Conservation (phyloP, 2,113 vertebrate species). For the Dipodomys spectabilis region DNA sequence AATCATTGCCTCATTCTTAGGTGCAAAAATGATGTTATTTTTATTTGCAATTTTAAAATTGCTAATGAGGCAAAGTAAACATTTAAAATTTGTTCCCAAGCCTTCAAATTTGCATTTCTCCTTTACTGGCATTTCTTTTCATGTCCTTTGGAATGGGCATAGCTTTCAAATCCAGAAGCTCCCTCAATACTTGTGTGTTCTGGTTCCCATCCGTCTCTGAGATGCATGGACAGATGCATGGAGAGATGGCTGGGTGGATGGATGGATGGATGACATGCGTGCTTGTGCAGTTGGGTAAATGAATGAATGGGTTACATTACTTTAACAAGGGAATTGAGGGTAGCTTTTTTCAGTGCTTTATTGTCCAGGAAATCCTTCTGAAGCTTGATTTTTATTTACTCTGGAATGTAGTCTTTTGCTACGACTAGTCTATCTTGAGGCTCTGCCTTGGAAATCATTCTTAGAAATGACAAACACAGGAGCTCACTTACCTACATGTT, state of each 20-base stretch:
- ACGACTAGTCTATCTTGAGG: neutral
- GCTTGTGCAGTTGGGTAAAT: too few relatives aligned
- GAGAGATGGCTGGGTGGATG: neutral
- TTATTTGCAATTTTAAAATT: constrained; percentile 24
- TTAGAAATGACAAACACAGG: neutral
- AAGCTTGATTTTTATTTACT: neutral
- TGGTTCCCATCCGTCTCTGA: neutral
- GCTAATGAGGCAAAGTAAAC: neutral
- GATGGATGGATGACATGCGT: too few relatives aligned
- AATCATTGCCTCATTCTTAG: neutral
- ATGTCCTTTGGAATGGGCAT: neutral
- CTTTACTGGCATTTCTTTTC: neutral
- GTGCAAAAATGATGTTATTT: neutral
- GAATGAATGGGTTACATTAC: too few relatives aligned
- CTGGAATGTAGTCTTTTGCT: neutral
- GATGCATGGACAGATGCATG: neutral
- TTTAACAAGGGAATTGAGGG: neutral
- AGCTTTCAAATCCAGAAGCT: neutral
- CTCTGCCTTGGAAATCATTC: neutral
- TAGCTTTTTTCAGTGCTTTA: neutral
- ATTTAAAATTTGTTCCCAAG: neutral
- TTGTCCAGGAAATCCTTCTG: neutral
- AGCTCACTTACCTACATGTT: neutral
- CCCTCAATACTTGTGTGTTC: neutral
- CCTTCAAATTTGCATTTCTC: neutral